These are phyloP conservation scores for Eumeta japonica DNA, from an alignment of 1,140 invertebrate genomes.

Conservation along the genomic window DNA sequence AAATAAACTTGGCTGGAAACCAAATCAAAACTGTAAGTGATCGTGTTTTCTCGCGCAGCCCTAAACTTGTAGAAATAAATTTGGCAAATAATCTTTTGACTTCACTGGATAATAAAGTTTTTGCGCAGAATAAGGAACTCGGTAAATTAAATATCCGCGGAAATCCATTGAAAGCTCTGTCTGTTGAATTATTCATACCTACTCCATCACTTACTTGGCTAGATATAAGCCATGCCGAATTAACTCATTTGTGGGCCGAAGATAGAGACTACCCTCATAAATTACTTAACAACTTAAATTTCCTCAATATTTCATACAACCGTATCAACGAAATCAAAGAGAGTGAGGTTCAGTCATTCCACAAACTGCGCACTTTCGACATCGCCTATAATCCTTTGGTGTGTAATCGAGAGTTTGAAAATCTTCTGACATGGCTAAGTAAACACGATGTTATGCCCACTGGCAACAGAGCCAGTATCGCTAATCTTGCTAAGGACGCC, in stretches of 20 bases:
- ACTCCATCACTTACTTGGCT: slow-evolving; percentile 46
- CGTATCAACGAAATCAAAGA: slow-evolving; percentile 57
- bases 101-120: slow-evolving; percentile 60
- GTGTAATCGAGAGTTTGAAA: slow-evolving; percentile 62
- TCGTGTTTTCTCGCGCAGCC: slow-evolving; percentile 52
- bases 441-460: slow-evolving; percentile 50
- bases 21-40: slow-evolving; percentile 55
- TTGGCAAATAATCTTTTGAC: slow-evolving; percentile 67
- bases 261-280: slow-evolving; percentile 38
- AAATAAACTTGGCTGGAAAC: slow-evolving; percentile 65
- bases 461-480: slow-evolving; percentile 38
- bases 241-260: slow-evolving; percentile 65
- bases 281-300: slow-evolving; percentile 52
- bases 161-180: slow-evolving; percentile 66
- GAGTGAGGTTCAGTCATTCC: slow-evolving; percentile 59
- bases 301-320: slow-evolving; percentile 61
- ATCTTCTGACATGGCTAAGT: slow-evolving; percentile 60
- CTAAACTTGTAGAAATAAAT: slow-evolving; percentile 64
- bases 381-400: slow-evolving; percentile 64
- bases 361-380: slow-evolving; percentile 63
- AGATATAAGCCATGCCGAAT: slow-evolving; percentile 66
- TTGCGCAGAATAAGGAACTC: slow-evolving; percentile 62
- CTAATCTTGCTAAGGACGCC: slow-evolving; percentile 46
- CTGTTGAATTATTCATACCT: slow-evolving; percentile 64
- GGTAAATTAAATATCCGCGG: slow-evolving; percentile 67